Percentiles rank a stretch among this genome's conserved stretches.
Conservation (phyloP, 2,797 vertebrate genomes). For the Toxotes lorentzi region DNA sequence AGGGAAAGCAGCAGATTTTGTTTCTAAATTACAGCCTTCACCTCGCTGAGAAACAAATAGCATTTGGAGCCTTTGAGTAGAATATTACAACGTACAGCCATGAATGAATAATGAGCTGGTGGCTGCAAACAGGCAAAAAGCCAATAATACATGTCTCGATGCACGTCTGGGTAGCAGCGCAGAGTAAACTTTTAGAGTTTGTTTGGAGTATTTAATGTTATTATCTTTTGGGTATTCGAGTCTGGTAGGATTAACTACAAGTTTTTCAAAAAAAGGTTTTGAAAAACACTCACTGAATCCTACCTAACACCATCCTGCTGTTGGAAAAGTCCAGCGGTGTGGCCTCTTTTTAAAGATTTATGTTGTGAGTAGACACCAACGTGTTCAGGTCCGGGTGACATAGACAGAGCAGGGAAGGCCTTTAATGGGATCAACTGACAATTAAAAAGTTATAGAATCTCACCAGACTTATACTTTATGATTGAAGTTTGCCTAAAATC, state of each 20-base stretch:
- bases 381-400: too few species aligned
- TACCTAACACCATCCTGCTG: too few species aligned
- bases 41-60: conserved; percentile 41
- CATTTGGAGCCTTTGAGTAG: conserved; percentile 10
- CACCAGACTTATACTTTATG: too few species aligned
- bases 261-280: neutral
- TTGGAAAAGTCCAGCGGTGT: neutral
- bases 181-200: conserved; percentile 10
- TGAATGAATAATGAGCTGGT: conserved; percentile 54
- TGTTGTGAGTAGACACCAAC: too few species aligned
- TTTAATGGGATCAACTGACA: too few species aligned
- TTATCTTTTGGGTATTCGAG: conserved; percentile 2
- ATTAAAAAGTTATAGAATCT: too few species aligned
- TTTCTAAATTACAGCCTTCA: conserved; percentile 41
- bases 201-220: neutral
- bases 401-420: too few species aligned
- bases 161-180: conserved; percentile 9
- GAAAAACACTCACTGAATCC: too few species aligned
- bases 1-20: conserved; percentile 52
- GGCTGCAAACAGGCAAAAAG: conserved; percentile 17
- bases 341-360: too few species aligned
- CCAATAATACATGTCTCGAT: neutral
- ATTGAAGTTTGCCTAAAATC: too few species aligned
- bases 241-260: neutral
- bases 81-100: conserved; percentile 36